These are phyloP conservation scores for Macaca fascicularis DNA, from an alignment of 2,113 vertebrate genomes.

Conservation along the genomic window DNA sequence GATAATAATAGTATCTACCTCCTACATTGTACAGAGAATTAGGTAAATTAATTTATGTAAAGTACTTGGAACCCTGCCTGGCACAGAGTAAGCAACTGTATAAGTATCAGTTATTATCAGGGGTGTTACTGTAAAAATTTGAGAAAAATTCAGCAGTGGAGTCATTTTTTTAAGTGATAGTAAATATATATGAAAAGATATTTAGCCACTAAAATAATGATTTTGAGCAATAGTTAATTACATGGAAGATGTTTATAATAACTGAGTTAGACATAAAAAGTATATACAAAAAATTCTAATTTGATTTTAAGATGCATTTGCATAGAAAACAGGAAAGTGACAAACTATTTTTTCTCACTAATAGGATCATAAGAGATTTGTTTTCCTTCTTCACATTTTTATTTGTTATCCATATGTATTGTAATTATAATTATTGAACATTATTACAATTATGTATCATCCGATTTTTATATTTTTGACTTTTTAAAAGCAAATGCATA, in stretches of 20 bases:
- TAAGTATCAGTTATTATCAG: conserved; percentile 28
- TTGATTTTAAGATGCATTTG: conserved; percentile 19
- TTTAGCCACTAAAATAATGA: neutral
- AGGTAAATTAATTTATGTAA: conserved; percentile 22
- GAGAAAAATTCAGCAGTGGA: conserved; percentile 7
- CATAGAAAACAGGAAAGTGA: neutral
- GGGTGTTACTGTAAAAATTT: neutral
- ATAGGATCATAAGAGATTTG: neutral
- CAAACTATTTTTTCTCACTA: neutral
- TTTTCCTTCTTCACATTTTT: neutral
- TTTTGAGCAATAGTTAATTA: neutral
- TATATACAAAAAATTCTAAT: neutral
- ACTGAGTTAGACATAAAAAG: neutral
- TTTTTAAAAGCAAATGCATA: conserved; percentile 5
- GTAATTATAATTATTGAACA: neutral
- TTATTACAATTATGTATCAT: neutral
- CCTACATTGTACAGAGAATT: neutral
- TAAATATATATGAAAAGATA: neutral
- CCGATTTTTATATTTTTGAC: neutral
- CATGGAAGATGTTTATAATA: neutral
- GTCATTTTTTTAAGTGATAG: conserved; percentile 30
- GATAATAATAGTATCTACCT: conserved; percentile 43
- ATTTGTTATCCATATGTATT: neutral
- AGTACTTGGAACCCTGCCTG: neutral
- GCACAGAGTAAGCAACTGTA: neutral